phyloP scores from a whole-genome alignment of 2,113 vertebrate species.

The Bambusicola thoracicus region DNA sequence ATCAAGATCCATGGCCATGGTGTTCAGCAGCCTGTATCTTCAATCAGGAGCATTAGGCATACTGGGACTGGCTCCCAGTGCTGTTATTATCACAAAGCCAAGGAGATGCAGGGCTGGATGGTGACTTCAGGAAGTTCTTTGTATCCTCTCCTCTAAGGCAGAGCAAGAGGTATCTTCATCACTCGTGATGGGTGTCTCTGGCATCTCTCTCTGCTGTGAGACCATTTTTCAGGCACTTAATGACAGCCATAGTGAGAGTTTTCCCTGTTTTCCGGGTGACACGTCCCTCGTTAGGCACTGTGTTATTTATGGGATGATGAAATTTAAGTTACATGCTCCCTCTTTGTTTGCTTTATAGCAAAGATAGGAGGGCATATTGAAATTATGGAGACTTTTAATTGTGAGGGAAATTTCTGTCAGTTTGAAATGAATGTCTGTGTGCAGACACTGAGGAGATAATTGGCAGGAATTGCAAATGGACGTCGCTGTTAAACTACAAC shows the following conservation, averaged over 20 bases:
- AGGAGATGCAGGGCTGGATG: background rate
- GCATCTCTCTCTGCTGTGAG: background rate
- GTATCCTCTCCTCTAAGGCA: background rate
- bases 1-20: background rate
- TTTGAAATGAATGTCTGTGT: background rate
- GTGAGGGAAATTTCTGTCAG: background rate
- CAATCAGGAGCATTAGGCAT: background rate
- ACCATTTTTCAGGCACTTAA: background rate
- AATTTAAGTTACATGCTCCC: background rate
- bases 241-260: background rate
- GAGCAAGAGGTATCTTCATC: background rate
- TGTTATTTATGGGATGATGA: background rate
- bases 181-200: background rate
- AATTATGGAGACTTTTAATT: background rate
- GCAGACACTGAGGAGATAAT: constrained; percentile 16
- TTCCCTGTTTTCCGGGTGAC: background rate
- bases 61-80: background rate
- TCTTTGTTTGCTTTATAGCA: background rate
- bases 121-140: background rate
- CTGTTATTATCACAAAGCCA: background rate
- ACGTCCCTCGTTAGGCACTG: background rate
- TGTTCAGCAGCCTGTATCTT: background rate
- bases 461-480: constrained; percentile 41
- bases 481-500: constrained; percentile 32
- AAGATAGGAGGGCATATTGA: background rate